A percentile compares a stretch with the other conserved stretches of the same genome.
Evolutionary conservation across 2,113 vertebrate genomes (phyloP).

Genomic region (Eupsittula cactorum): DNA sequence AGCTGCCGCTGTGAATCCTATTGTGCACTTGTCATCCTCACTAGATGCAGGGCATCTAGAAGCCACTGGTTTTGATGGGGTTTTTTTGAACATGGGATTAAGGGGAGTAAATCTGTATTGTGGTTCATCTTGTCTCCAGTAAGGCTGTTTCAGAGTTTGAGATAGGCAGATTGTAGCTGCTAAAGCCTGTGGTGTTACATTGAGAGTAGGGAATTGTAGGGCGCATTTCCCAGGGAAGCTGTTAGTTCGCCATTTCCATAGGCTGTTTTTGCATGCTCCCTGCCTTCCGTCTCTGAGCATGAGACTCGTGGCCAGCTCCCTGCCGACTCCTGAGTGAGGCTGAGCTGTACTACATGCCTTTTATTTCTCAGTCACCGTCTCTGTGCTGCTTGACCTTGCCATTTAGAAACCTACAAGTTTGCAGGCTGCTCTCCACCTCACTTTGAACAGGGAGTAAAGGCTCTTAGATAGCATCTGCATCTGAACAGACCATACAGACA

Average conservation of each 20-base stretch:
- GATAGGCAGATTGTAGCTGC: not conserved
- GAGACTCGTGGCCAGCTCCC: not conserved
- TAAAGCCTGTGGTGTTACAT: not conserved
- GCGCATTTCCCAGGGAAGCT: not conserved
- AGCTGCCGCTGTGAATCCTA: not conserved
- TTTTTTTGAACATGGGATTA: not conserved
- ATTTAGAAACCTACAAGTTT: not conserved
- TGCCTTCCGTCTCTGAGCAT: not conserved
- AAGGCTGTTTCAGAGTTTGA: not conserved
- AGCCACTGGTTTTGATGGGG: not conserved
- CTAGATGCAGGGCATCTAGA: not conserved
- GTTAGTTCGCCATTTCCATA: constrained; percentile 5
- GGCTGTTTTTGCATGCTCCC: not conserved
- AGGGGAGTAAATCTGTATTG: not conserved
- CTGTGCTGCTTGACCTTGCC: not conserved
- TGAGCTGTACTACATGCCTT: not conserved
- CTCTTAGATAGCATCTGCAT: not conserved
- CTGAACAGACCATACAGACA: not conserved
- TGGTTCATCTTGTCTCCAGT: not conserved
- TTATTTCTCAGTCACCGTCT: not conserved
- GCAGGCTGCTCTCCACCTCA: not conserved
- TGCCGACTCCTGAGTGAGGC: not conserved
- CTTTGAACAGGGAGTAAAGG: not conserved
- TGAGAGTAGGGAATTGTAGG: not conserved
- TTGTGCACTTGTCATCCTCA: not conserved